phyloP scores from a whole-genome alignment of 1,140 invertebrate species.

The Akabosia matsudoensis region DNA sequence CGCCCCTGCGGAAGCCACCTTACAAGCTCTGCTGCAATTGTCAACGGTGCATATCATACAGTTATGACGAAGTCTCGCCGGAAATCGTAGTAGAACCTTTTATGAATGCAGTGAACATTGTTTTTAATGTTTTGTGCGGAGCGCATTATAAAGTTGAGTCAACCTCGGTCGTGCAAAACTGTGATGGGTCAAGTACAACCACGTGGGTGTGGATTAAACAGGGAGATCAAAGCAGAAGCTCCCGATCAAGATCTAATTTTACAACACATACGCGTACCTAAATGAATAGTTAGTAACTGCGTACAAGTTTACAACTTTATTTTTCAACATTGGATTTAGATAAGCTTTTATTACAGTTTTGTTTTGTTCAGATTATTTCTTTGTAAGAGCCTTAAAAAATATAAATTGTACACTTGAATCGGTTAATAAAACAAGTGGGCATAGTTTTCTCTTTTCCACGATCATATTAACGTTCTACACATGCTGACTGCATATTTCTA shows the following conservation, averaged over 20 bases:
- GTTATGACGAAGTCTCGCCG: background rate
- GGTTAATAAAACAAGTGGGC: too few species aligned
- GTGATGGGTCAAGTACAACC: constrained; percentile 34
- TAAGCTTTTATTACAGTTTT: background rate
- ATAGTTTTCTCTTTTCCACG: too few species aligned
- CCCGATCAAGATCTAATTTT: background rate
- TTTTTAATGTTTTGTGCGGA: constrained; percentile 34
- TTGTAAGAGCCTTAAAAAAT: too few species aligned
- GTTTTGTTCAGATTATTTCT: too few species aligned
- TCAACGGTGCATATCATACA: constrained; percentile 34
- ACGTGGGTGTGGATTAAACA: constrained; percentile 38
- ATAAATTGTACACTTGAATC: too few species aligned
- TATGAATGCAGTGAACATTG: constrained; percentile 23
- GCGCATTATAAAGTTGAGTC: constrained; percentile 34
- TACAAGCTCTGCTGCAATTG: constrained; percentile 41
- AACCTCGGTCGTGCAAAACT: constrained; percentile 30
- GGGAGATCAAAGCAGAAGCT: background rate
- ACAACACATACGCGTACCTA: background rate
- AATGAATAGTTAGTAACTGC: background rate
- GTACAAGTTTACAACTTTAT: background rate
- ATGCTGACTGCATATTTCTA: too few species aligned
- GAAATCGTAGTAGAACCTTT: constrained; percentile 34
- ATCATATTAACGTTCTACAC: too few species aligned
- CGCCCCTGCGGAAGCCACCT: background rate
- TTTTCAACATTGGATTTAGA: background rate